Conservation (phyloP, 2,113 vertebrate genomes). For the Triplophysa rosa region DNA sequence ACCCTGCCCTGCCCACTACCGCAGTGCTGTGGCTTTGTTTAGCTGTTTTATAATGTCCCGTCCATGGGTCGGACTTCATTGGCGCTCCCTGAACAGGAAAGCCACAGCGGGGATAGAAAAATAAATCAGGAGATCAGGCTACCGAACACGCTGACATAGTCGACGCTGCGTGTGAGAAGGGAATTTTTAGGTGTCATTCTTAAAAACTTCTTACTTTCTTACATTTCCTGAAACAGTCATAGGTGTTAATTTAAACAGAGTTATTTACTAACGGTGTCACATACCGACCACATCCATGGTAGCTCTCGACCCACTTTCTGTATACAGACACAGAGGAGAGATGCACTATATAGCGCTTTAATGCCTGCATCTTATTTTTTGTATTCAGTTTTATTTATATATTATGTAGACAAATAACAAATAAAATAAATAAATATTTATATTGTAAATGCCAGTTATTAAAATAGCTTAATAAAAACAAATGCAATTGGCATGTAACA, state of each 20-base stretch:
- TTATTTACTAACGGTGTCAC: not conserved
- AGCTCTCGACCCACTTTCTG: not conserved
- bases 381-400: too few species aligned
- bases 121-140: conserved; percentile 16
- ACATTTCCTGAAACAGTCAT: not conserved
- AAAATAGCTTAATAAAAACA: too few species aligned
- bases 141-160: conserved; percentile 10
- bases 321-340: not conserved
- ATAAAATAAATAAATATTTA: too few species aligned
- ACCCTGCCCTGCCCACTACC: conserved; percentile 61
- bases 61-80: conserved; percentile 49
- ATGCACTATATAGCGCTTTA: not conserved
- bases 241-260: too few species aligned
- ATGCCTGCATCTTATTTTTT: too few species aligned
- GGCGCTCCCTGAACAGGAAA: conserved; percentile 44
- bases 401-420: too few species aligned
- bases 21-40: conserved; percentile 60
- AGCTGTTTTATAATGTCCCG: conserved; percentile 55
- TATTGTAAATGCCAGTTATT: too few species aligned
- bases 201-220: not conserved
- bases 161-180: not conserved
- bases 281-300: not conserved
- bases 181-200: not conserved
- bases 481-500: too few species aligned
- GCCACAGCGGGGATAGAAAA: conserved; percentile 58